Evolutionary conservation across 64 coral and sea anemone species (phyloP), one percentile per base, ranked within the genome.

Genomic region (Montipora cactus): DNA sequence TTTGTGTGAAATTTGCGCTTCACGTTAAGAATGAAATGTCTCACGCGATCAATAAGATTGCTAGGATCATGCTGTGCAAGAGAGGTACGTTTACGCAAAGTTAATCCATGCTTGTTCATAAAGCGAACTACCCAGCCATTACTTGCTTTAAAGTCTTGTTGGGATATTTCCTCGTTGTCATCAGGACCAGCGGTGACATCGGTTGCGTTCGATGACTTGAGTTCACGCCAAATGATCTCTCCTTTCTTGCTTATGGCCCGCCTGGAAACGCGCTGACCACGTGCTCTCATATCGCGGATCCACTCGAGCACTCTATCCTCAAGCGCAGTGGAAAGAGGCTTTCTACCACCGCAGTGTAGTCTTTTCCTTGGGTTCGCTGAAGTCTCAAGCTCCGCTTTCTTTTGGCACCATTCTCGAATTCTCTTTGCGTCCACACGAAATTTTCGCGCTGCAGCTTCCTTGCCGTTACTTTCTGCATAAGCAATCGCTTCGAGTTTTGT

Each of bases 331-430:
- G 49, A 79, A 53, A 79, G 77, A 53, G 77, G 77, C 77, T 92
- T 92, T 77, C 90, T 92, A 22, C 90, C 90, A 67, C 90, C 90
- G 5, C 90, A 71, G 47, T 75, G 51, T 22, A 92, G 90, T 61
- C 90, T 92, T 83, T 92, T 92, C 51, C 90, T 55, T 62, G 80
- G 45, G 74, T 92, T 92, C 15, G 78, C 89, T 58, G 47, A 73
- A n/a, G 79, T 91, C 44, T 79, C 48, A 74, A 85, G 81, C 75
- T 77, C 81, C 7, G 70, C 90, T 74, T 92, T 92, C 52, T 84
- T 84, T 64, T 67, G 84, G 16, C 70, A 84, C 90, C 90, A 92
- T 74, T 92, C 90, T 66, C 80, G 57, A 23, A 92, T 92, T 85
- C 90, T 73, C 90, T 58, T 92, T 44, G 67, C 48, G 28, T 92